These are phyloP conservation scores for Heterodera schachtii DNA, from an alignment of 1,140 invertebrate genomes.

Conservation along the genomic window DNA sequence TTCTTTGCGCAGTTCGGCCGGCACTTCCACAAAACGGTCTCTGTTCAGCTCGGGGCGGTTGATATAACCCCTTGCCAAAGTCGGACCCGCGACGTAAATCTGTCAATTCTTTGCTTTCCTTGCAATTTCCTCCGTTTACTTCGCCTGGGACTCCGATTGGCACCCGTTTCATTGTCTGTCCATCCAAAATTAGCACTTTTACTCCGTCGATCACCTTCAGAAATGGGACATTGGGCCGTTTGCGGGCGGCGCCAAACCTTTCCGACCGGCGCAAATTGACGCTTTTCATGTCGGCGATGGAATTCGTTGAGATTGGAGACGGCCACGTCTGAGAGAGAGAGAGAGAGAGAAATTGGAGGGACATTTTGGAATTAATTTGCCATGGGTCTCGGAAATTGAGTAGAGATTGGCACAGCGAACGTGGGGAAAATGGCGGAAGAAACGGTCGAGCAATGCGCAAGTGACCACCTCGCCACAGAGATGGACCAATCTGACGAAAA, in stretches of 20 bases:
- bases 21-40: conserved; percentile 66
- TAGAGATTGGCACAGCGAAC: conserved; percentile 67
- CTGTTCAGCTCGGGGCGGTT: conserved; percentile 69
- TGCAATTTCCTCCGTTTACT: conserved; percentile 52
- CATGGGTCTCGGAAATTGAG: conserved; percentile 66
- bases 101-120: conserved; percentile 37
- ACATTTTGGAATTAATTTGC: background rate
- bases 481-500: conserved; percentile 64
- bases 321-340: conserved; percentile 62
- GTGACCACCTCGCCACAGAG: conserved; percentile 70
- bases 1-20: conserved; percentile 50
- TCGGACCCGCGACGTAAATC: conserved; percentile 70
- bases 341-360: background rate
- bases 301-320: conserved; percentile 66
- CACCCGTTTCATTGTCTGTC: conserved; percentile 65
- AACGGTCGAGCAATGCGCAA: conserved; percentile 65
- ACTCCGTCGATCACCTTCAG: conserved; percentile 66
- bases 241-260: conserved; percentile 17
- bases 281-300: conserved; percentile 43
- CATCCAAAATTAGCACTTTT: conserved; percentile 68
- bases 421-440: conserved; percentile 65
- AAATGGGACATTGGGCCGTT: background rate
- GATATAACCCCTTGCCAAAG: conserved; percentile 69
- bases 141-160: conserved; percentile 70
- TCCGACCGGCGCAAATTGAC: conserved; percentile 69